Percentiles rank a stretch among this genome's conserved stretches.
Evolutionary conservation across 2,888 invertebrate species (phyloP).

Genomic region (Dicyrtomina minuta): DNA sequence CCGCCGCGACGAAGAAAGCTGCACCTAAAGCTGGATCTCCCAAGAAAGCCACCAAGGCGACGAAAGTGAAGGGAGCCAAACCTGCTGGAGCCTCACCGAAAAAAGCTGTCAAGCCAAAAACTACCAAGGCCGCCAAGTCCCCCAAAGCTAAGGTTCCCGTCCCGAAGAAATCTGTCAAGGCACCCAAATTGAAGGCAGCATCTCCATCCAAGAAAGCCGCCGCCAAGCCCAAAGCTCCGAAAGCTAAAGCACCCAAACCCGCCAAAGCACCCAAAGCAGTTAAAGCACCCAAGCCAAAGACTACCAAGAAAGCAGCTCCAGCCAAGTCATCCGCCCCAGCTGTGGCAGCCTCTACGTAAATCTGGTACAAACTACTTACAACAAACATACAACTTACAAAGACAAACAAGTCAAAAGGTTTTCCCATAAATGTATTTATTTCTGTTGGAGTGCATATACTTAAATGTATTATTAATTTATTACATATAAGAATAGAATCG

Average conservation of each 20-base stretch:
- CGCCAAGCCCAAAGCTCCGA: conserved; percentile 2
- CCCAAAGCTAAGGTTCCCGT: conserved; percentile 14
- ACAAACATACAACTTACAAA: too few relatives aligned
- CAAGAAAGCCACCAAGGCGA: too few relatives aligned
- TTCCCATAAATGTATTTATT: too few relatives aligned
- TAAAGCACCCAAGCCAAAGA: conserved; percentile 32
- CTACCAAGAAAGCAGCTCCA: too few relatives aligned
- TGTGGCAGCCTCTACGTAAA: conserved; percentile 13
- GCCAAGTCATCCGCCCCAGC: background rate
- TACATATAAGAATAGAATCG: too few relatives aligned
- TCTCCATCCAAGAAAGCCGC: too few relatives aligned
- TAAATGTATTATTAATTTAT: too few relatives aligned
- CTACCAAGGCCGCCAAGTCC: conserved; percentile 19
- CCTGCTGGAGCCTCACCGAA: conserved; percentile 6
- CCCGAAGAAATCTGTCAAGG: conserved; percentile 1
- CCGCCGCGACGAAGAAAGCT: conserved; percentile 1
- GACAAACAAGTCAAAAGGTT: too few relatives aligned
- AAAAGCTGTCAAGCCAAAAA: conserved; percentile 3
- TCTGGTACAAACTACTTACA: background rate
- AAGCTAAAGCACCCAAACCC: background rate
- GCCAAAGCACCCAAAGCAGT: conserved; percentile 35
- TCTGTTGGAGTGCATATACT: too few relatives aligned
- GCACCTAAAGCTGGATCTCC: conserved; percentile 5
- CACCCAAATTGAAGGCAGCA: too few relatives aligned
- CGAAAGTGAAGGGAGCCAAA: background rate